Base-by-base conservation (phyloP, 1,140 invertebrate genomes). In the Stratiolaelaps scimitus region DNA sequence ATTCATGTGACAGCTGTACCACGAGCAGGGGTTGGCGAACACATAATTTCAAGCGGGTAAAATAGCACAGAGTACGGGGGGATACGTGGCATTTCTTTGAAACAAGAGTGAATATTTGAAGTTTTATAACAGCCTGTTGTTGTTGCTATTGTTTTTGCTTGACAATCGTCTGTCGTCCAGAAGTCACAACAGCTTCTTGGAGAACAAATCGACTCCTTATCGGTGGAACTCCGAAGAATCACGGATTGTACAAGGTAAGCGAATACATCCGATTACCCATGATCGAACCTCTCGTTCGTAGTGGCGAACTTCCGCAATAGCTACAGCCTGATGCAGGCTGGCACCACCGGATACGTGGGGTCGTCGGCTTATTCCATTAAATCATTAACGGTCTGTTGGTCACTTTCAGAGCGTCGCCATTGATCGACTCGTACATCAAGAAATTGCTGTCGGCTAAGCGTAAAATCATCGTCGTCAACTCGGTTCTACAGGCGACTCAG, bases 381-480 rank as follows among this genome's bases (percentile, higher is more conserved):
- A 6, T 48, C 47, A 6, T 48, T 48, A 28, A 45, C 44, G 20
- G 47, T 20, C 2, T 34, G 26, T 60, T 15, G 34, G 17, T 26
- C 15, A 29, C 15, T 26, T 28, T n/a, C 23, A 60, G 53, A 60
- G 53, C 53, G 4, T 60, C 53, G 26, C 53, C 53, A 23, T 60
- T 60, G 23, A 17, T 60, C 53, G 53, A 60, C 23, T 60, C 53
- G 10, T 60, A 60, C 53, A 60, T 60, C 53, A 60, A 60, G 53
- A 60, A 60, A 26, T 34, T 60, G 23, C 53, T 60, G 1, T 15
- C 23, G 20, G 53, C 53, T 20, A 60, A 60, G 20, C 53, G 53
- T 15, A 60, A 60, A 34, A 60, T 60, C 10, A 60, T 60, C 53
- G 53, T 60, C 23, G 34, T 60, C 53, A 60, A 60, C 34, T 60